Conservation (phyloP, 2,888 invertebrate genomes). For the Strigamia crassipes region DNA sequence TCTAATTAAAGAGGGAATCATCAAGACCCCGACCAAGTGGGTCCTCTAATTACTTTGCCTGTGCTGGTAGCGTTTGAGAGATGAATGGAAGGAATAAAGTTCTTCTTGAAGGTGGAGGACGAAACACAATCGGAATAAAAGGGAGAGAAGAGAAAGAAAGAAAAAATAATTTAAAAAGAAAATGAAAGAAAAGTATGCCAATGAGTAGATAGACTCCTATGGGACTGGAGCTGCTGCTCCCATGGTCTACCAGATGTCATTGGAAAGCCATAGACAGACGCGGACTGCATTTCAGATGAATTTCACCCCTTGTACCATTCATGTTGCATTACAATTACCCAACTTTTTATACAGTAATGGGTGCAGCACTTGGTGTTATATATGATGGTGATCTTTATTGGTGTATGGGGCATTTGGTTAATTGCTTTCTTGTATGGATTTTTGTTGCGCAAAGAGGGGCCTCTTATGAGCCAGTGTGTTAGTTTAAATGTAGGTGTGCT, state of each 20-base stretch:
- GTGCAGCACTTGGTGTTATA: constrained; percentile 4
- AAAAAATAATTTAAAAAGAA: background rate
- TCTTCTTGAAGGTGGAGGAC: background rate
- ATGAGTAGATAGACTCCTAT: background rate
- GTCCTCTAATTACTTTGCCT: constrained; percentile 10
- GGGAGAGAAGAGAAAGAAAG: too few species aligned
- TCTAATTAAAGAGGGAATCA: constrained; percentile 10
- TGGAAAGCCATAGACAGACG: constrained; percentile 10
- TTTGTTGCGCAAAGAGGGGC: background rate
- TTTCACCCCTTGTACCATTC: constrained; percentile 6
- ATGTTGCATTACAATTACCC: constrained; percentile 10
- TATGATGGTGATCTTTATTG: background rate
- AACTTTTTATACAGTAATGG: constrained; percentile 3
- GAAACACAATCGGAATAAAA: background rate
- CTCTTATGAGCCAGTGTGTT: background rate
- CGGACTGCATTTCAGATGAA: constrained; percentile 10
- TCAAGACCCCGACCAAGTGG: constrained; percentile 4
- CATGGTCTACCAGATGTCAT: constrained; percentile 10
- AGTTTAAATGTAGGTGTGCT: background rate
- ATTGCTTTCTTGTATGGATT: background rate
- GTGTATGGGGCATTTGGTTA: background rate
- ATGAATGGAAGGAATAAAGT: constrained; percentile 3
- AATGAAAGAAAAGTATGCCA: constrained; percentile 4
- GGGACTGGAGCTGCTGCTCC: constrained; percentile 7
- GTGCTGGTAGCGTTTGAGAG: constrained; percentile 4